A percentile compares a stretch with the other conserved stretches of the same genome.
phyloP scores from a whole-genome alignment of 2,888 invertebrate genomes.

The Acronicta leporina region DNA sequence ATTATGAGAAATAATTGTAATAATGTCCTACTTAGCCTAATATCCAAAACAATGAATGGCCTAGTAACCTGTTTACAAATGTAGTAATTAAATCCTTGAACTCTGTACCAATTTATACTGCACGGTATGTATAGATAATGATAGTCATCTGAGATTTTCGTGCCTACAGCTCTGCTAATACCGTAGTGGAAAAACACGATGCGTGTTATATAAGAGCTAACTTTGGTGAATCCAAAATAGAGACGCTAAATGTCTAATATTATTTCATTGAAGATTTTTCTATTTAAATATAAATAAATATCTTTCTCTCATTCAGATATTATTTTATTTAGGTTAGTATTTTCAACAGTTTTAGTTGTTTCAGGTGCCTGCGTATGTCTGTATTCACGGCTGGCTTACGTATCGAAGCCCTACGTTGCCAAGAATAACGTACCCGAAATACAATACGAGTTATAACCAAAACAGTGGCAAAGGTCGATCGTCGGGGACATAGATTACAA shows the following conservation, averaged over 20 bases:
- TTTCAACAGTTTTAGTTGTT: conserved; percentile 25
- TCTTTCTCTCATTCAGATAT: background rate
- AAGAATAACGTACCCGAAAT: conserved; percentile 57
- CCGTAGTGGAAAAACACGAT: conserved; percentile 28
- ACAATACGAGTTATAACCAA: conserved; percentile 51
- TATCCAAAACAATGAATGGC: conserved; percentile 1
- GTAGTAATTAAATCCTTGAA: conserved; percentile 21
- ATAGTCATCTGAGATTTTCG: conserved; percentile 3
- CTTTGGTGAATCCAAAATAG: conserved; percentile 2
- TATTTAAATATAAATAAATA: conserved; percentile 15
- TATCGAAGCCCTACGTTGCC: conserved; percentile 45
- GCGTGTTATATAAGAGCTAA: conserved; percentile 25
- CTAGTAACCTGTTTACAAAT: conserved; percentile 22
- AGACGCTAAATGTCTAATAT: background rate
- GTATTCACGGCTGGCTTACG: conserved; percentile 40
- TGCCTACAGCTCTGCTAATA: conserved; percentile 1
- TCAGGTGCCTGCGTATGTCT: conserved; percentile 34
- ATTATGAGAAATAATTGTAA: too few species aligned
- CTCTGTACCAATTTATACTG: conserved; percentile 1
- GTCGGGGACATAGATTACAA: conserved; percentile 44
- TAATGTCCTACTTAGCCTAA: background rate
- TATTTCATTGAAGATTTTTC: background rate
- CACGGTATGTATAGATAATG: conserved; percentile 6
- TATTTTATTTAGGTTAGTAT: conserved; percentile 19
- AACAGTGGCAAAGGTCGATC: conserved; percentile 54